Percentiles rank a stretch among this genome's conserved stretches.
Conservation (phyloP, 2,113 vertebrate genomes). For the Protobothrops flavoviridis region DNA sequence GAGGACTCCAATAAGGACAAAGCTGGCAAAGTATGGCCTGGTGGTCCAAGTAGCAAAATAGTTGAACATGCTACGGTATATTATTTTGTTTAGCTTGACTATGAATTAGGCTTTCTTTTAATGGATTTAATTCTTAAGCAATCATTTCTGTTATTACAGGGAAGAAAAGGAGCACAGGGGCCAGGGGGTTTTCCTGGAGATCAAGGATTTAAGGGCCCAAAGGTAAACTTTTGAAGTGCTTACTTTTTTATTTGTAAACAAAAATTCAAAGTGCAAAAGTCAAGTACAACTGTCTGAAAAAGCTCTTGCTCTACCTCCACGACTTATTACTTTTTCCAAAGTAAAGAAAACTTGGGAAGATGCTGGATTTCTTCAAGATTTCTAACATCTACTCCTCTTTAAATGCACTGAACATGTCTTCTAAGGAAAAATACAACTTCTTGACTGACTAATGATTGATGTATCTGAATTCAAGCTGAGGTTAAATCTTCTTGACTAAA, state of each 20-base stretch:
- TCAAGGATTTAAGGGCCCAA: slow-evolving; percentile 15
- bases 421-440: background rate
- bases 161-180: background rate
- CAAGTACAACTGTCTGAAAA: background rate
- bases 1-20: too few species aligned
- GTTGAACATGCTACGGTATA: too few species aligned
- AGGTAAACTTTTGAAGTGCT: background rate
- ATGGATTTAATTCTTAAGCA: background rate
- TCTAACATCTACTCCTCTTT: background rate
- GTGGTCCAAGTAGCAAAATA: background rate
- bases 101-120: background rate
- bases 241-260: background rate
- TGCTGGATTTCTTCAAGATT: background rate
- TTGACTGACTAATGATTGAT: background rate
- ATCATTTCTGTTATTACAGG: background rate
- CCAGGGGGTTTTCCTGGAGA: background rate
- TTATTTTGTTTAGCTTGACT: background rate
- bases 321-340: background rate
- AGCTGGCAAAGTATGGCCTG: too few species aligned
- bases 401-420: background rate
- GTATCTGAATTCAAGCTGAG: background rate
- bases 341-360: background rate
- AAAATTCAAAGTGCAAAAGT: background rate
- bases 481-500: background rate
- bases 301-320: background rate